Percentiles rank a stretch among this genome's conserved stretches.
Evolutionary conservation across 1,140 invertebrate genomes (phyloP).

Genomic region (Drosophila albomicans): DNA sequence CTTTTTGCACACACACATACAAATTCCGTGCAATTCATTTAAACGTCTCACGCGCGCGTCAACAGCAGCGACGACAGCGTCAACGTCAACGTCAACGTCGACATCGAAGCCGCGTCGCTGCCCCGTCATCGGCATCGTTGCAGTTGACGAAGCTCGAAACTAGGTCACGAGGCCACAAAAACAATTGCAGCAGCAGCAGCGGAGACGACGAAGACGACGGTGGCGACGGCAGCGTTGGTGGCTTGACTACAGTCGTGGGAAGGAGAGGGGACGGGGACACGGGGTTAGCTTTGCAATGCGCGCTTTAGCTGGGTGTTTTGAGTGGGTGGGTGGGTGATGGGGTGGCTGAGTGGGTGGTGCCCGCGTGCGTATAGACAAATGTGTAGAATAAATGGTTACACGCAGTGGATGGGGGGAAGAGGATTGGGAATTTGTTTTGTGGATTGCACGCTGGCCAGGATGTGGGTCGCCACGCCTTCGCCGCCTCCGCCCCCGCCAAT

Average conservation of each 20-base stretch:
- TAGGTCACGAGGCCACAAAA: conserved; percentile 84
- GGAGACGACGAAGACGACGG: conserved; percentile 21
- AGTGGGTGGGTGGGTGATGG: no score
- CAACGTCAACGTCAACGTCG: background rate
- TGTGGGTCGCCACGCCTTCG: conserved; percentile 49
- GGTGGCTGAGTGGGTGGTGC: conserved; percentile 1
- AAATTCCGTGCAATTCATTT: conserved; percentile 65
- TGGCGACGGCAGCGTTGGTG: conserved; percentile 40
- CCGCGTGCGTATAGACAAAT: conserved; percentile 36
- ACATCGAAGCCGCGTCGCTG: conserved; percentile 32
- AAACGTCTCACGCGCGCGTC: conserved; percentile 60
- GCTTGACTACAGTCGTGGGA: background rate
- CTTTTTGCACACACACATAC: conserved; percentile 37
- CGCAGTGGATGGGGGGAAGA: background rate
- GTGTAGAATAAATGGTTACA: conserved; percentile 15
- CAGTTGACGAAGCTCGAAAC: conserved; percentile 80
- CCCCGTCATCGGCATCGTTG: conserved; percentile 62
- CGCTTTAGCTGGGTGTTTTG: conserved; percentile 31
- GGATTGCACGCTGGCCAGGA: conserved; percentile 46
- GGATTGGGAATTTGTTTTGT: conserved; percentile 39
- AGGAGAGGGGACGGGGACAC: conserved; percentile 4
- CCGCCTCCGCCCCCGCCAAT: background rate
- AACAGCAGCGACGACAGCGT: conserved; percentile 32
- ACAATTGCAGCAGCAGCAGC: conserved; percentile 68
- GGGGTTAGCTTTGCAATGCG: conserved; percentile 59